Conservation (phyloP, 2,888 invertebrate genomes). For the Ethmia dodecea region DNA sequence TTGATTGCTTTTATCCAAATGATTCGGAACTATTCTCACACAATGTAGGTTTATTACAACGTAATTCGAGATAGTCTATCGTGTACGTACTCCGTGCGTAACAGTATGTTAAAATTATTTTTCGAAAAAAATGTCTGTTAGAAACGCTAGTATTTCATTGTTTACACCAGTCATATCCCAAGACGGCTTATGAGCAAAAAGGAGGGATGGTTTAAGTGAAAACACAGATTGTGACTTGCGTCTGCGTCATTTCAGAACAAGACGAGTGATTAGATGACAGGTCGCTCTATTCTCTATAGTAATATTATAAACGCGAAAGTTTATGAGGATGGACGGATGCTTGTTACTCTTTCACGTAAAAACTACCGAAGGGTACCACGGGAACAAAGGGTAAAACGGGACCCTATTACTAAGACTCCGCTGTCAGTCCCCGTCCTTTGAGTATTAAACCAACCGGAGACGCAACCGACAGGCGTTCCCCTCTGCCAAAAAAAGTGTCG, state of each 20-base stretch:
- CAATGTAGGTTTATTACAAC: no score
- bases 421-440: no score
- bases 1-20: not conserved
- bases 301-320: no score
- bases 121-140: not conserved
- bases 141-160: not conserved
- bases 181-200: constrained; percentile 34
- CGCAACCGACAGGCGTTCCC: no score
- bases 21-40: no score
- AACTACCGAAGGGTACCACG: no score
- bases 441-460: no score
- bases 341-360: no score
- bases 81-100: not conserved
- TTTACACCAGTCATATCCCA: constrained; percentile 13
- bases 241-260: not conserved
- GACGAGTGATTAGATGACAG: constrained; percentile 2
- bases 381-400: no score
- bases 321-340: no score
- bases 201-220: constrained; percentile 43
- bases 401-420: no score
- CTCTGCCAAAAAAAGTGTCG: no score
- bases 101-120: not conserved
- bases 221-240: constrained; percentile 40
- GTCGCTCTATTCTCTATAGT: not conserved
- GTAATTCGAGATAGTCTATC: not conserved